Conservation (phyloP, 2,113 vertebrate genomes). For the Mystacornis crossleyi region DNA sequence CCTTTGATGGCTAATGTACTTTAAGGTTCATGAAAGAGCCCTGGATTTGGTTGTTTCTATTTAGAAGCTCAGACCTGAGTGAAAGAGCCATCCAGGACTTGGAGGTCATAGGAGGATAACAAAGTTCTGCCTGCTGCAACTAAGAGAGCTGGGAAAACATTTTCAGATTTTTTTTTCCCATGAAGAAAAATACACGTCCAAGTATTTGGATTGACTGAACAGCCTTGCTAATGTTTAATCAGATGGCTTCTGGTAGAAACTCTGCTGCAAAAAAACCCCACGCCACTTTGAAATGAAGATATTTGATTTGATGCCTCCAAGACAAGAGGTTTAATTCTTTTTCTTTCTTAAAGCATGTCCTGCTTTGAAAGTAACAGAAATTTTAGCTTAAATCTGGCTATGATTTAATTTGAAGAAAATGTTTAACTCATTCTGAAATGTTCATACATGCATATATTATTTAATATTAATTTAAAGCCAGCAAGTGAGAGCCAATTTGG, state of each 20-base stretch:
- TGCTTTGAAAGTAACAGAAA: background rate
- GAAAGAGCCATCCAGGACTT: background rate
- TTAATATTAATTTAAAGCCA: background rate
- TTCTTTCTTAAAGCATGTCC: background rate
- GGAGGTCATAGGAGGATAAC: background rate
- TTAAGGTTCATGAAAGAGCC: conserved; percentile 40
- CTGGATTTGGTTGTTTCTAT: background rate
- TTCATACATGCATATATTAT: background rate
- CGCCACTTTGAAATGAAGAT: background rate
- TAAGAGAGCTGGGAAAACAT: background rate
- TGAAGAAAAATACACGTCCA: background rate
- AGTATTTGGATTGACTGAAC: background rate
- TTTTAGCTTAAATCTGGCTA: background rate
- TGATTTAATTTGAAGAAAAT: background rate
- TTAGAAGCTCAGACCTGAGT: background rate
- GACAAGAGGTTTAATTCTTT: background rate
- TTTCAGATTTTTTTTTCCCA: background rate
- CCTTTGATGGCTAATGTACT: conserved; percentile 27
- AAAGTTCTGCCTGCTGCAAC: background rate
- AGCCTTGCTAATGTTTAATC: background rate
- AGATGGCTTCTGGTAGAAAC: background rate
- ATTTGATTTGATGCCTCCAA: background rate
- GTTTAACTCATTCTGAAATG: background rate
- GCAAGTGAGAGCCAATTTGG: background rate
- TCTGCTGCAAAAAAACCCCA: background rate